phyloP scores from a whole-genome alignment of 2,113 vertebrate species.

The Ophthalmolycus amberensis region DNA sequence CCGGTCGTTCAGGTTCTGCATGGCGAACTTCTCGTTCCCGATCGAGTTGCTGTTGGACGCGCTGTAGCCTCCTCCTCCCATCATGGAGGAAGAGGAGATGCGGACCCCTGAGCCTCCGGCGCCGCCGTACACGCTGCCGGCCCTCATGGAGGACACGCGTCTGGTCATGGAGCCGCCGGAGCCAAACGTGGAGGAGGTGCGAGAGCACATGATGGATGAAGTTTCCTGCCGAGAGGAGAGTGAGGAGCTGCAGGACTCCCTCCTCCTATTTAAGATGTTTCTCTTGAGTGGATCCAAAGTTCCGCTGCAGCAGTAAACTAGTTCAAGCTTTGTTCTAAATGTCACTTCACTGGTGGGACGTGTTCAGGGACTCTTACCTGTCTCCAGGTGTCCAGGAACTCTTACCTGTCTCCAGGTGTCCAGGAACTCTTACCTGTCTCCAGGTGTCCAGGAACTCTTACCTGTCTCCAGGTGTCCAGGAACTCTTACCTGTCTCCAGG shows the following conservation, averaged over 20 bases:
- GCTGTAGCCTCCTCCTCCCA: conserved; percentile 22
- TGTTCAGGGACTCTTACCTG: too few species aligned
- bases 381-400: too few species aligned
- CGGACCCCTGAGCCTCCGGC: conserved; percentile 53
- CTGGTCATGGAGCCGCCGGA: not conserved
- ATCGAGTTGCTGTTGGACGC: not conserved
- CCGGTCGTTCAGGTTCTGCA: conserved; percentile 85
- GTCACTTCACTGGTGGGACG: too few species aligned
- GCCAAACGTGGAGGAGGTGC: not conserved
- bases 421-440: too few species aligned
- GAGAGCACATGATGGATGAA: too few species aligned
- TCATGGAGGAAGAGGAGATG: conserved; percentile 52
- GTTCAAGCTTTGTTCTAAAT: too few species aligned
- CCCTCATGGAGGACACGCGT: not conserved
- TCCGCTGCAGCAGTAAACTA: too few species aligned
- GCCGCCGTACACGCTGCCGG: conserved; percentile 61
- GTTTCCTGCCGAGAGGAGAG: conserved; percentile 45
- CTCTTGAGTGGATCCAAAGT: too few species aligned
- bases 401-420: too few species aligned
- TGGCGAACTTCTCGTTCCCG: conserved; percentile 77
- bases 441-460: too few species aligned
- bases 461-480: too few species aligned
- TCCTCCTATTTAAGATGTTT: conserved; percentile 29
- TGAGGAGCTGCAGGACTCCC: not conserved
- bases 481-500: too few species aligned